Percentiles rank a stretch among this genome's conserved stretches.
phyloP scores from a whole-genome alignment of 2,113 vertebrate genomes.

The Coregonus clupeaformis region DNA sequence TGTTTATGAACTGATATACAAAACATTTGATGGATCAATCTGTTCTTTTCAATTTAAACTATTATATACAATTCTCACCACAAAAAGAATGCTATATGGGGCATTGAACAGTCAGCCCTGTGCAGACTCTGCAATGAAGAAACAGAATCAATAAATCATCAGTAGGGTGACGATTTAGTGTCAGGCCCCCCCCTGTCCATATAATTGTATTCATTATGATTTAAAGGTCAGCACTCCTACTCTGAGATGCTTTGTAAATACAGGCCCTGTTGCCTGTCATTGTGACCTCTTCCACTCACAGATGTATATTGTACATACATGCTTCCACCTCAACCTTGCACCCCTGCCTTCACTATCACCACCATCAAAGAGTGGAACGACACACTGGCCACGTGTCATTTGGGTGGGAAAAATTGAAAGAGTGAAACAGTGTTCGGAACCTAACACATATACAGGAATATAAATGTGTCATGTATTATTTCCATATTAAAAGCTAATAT shows the following conservation, averaged over 20 bases:
- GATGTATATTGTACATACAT: slow-evolving; percentile 23
- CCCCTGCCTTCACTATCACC: slow-evolving; percentile 7
- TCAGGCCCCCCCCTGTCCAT: too few relatives aligned
- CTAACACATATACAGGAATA: slow-evolving; percentile 37
- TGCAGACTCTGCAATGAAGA: too few relatives aligned
- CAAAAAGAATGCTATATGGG: too few relatives aligned
- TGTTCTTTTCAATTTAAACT: too few relatives aligned
- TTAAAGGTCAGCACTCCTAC: not conserved
- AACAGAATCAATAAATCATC: too few relatives aligned
- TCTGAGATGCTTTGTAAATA: not conserved
- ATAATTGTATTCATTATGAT: too few relatives aligned
- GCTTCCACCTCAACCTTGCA: slow-evolving; percentile 36
- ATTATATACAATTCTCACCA: too few relatives aligned
- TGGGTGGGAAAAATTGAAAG: slow-evolving; percentile 34
- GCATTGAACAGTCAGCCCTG: too few relatives aligned
- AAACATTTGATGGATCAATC: too few relatives aligned
- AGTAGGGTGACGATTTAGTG: too few relatives aligned
- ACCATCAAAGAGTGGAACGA: slow-evolving; percentile 33
- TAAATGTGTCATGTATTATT: slow-evolving; percentile 40
- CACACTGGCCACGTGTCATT: slow-evolving; percentile 21
- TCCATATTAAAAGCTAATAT: slow-evolving; percentile 53
- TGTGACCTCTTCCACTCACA: slow-evolving; percentile 14
- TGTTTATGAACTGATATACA: too few relatives aligned
- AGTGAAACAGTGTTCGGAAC: slow-evolving; percentile 26
- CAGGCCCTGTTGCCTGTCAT: not conserved